A percentile compares a stretch with the other conserved stretches of the same genome.
Conservation (phyloP, 2,888 invertebrate genomes). For the Eristalinus sepulchralis region DNA sequence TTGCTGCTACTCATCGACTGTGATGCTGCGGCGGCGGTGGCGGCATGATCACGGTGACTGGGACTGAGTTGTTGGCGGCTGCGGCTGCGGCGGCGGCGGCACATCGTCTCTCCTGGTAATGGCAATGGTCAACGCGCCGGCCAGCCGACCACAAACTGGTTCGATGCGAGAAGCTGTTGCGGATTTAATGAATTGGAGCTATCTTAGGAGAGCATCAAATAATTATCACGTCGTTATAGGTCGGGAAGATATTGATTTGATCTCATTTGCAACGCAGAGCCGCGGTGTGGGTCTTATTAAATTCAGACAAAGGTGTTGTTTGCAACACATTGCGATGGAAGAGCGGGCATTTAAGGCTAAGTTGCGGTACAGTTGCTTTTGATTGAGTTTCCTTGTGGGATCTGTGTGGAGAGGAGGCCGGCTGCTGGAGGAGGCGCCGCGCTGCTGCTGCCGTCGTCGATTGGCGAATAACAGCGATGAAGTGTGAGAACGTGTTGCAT, state of each 20-base stretch:
- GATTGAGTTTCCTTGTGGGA: constrained; percentile 10
- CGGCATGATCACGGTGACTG: not conserved
- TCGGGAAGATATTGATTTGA: constrained; percentile 64
- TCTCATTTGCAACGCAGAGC: constrained; percentile 35
- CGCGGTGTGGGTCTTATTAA: constrained; percentile 20
- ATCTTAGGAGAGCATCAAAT: constrained; percentile 66
- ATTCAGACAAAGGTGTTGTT: constrained; percentile 18
- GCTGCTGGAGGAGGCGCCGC: not conserved
- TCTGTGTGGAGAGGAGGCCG: not conserved
- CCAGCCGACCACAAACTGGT: constrained; percentile 21
- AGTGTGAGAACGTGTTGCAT: not conserved
- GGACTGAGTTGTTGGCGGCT: not conserved
- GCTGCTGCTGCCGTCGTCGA: no score
- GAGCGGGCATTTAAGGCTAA: constrained; percentile 1
- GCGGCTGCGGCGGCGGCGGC: constrained; percentile 52
- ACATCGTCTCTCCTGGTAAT: constrained; percentile 47
- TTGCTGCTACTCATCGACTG: constrained; percentile 44
- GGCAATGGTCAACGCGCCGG: constrained; percentile 27
- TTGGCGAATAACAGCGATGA: not conserved
- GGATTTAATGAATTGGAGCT: constrained; percentile 64
- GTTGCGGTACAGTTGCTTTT: constrained; percentile 17
- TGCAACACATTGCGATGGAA: constrained; percentile 34
- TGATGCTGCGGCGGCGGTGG: constrained; percentile 1
- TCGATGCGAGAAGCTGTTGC: constrained; percentile 31
- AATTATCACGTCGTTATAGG: constrained; percentile 70